phyloP scores from a whole-genome alignment of 2,888 invertebrate genomes.

The Agriopis aurantiaria region DNA sequence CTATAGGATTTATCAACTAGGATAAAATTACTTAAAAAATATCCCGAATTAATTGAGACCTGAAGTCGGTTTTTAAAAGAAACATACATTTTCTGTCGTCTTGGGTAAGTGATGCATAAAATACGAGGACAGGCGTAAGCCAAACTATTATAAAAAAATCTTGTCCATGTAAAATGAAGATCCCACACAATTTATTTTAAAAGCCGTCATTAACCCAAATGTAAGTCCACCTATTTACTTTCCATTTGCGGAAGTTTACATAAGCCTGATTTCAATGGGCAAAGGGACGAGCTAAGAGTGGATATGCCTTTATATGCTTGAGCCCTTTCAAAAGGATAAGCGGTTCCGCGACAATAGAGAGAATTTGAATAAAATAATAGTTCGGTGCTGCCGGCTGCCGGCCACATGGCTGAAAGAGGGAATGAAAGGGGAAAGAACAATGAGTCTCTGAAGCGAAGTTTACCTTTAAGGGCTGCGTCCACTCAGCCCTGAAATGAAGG shows the following conservation, averaged over 20 bases:
- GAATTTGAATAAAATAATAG: slow-evolving; percentile 81
- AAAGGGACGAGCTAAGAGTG: slow-evolving; percentile 34
- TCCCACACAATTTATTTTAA: slow-evolving; percentile 6
- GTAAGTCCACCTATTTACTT: slow-evolving; percentile 32
- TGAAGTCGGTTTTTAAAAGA: too few species aligned
- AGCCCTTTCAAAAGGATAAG: slow-evolving; percentile 56
- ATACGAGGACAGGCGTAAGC: too few species aligned
- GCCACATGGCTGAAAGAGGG: slow-evolving; percentile 58
- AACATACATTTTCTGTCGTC: too few species aligned
- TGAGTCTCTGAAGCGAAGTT: slow-evolving; percentile 57
- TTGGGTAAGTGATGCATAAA: too few species aligned
- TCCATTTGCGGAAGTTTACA: slow-evolving; percentile 37
- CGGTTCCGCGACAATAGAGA: slow-evolving; percentile 61
- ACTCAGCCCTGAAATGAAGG: slow-evolving; percentile 23
- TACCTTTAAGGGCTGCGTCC: slow-evolving; percentile 33
- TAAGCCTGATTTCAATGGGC: slow-evolving; percentile 39
- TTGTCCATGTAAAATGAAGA: background rate
- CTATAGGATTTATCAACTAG: too few species aligned
- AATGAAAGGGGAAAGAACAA: slow-evolving; percentile 56
- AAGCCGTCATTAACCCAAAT: slow-evolving; percentile 21
- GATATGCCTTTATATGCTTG: slow-evolving; percentile 38
- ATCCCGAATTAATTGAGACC: too few species aligned
- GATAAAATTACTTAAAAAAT: too few species aligned
- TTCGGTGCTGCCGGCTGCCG: slow-evolving; percentile 66
- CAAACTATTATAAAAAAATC: too few species aligned